Conservation (phyloP, 2,113 vertebrate genomes). For the Macrotus californicus region DNA sequence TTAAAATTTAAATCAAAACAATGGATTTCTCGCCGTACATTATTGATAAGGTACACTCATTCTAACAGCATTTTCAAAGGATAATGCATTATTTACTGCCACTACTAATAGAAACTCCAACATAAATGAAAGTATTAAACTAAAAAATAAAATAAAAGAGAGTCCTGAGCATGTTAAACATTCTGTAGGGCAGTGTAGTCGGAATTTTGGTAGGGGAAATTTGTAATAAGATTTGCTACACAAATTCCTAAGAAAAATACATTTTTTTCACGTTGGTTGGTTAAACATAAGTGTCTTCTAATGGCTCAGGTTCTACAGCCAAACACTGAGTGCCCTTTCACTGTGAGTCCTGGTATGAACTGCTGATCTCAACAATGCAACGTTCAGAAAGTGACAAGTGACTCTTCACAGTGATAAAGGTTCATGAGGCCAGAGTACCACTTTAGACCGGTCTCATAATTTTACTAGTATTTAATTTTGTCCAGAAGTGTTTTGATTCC, state of each 20-base stretch:
- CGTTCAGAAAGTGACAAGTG: not conserved
- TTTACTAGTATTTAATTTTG: not conserved
- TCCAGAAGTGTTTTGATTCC: not conserved
- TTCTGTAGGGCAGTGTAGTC: not conserved
- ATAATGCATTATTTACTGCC: constrained; percentile 75
- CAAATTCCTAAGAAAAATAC: constrained; percentile 26
- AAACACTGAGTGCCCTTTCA: not conserved
- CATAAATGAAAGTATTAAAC: constrained; percentile 62
- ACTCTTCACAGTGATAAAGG: not conserved
- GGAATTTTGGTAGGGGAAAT: constrained; percentile 35
- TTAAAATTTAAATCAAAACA: constrained; percentile 77
- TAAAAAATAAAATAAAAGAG: not conserved
- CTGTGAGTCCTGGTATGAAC: not conserved
- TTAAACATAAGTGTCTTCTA: constrained; percentile 23
- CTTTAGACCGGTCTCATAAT: not conserved
- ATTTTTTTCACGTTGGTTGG: not conserved
- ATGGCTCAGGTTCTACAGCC: not conserved
- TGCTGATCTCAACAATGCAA: not conserved
- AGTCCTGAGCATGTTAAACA: not conserved
- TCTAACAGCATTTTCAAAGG: constrained; percentile 74
- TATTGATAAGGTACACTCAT: constrained; percentile 78
- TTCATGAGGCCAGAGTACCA: not conserved
- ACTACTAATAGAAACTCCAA: constrained; percentile 67
- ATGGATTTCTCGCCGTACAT: constrained; percentile 72
- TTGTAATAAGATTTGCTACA: constrained; percentile 36